Base-by-base conservation (phyloP, 2,888 invertebrate genomes). In the Alloscopus bannaensis region DNA sequence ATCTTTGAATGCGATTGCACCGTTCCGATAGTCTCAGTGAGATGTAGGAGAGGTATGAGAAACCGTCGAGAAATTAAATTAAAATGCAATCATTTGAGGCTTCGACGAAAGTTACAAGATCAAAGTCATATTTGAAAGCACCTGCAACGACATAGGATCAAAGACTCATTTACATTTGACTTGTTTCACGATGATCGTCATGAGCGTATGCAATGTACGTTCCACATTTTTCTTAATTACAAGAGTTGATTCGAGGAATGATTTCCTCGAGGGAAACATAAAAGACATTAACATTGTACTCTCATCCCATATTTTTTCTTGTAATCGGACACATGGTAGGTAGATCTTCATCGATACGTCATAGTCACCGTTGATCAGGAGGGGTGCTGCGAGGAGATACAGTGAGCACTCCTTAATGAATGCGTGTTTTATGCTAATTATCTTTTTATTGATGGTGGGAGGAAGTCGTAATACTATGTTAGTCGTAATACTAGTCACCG, bases 1-100 rank as follows among this genome's bases (percentile, higher is more conserved):
- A 72, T 72, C 62, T 55, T 62, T 69, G 59, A 13, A 16, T 3
- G 59, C 59, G 59, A 28, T 31, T 31, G 31, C 59, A 59, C 59
- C 24, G n/a, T n/a, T n/a, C n/a, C n/a, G n/a, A n/a, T n/a, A n/a
- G n/a, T n/a, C n/a, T n/a, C n/a, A n/a, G n/a, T n/a, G n/a, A n/a
- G n/a, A n/a, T n/a, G n/a, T n/a, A n/a, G n/a, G n/a, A n/a, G n/a
- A n/a, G n/a, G n/a, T n/a, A n/a, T n/a, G n/a, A n/a, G 52, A 52
- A 36, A 52, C 20, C 52, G 20, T 3, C 24, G 6, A 52, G 13
- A 47, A 52, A 52, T 3, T 52, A 24, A 52, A 52, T 52, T 24
- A 52, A 52, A 52, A 52, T 52, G 52, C 24, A 52, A 52, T 52
- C 24, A 52, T n/a, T n/a, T n/a, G n/a, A n/a, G n/a, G n/a, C n/a